Evolutionary conservation across 2,113 vertebrate species (phyloP).

Genomic region (Leuciscus idus): DNA sequence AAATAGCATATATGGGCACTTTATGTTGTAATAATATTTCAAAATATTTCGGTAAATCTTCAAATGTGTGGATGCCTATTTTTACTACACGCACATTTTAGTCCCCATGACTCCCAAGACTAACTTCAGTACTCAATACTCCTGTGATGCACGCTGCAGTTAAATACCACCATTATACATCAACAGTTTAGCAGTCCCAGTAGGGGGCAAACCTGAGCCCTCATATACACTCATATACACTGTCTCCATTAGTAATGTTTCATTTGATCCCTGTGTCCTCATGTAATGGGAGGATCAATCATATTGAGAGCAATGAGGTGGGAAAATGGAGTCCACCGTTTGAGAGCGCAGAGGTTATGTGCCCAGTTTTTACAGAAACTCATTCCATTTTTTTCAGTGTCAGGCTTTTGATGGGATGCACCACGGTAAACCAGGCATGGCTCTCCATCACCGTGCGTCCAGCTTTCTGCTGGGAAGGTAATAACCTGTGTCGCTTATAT

Average conservation of each 20-base stretch:
- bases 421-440: constrained; percentile 29
- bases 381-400: constrained; percentile 33
- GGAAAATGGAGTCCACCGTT: constrained; percentile 34
- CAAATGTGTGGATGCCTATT: not conserved
- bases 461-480: constrained; percentile 31
- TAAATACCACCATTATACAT: not conserved
- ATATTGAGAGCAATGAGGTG: constrained; percentile 39
- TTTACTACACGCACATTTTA: not conserved
- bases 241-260: constrained; percentile 46
- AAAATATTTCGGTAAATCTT: not conserved
- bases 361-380: constrained; percentile 28
- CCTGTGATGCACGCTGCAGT: not conserved
- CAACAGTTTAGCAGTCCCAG: not conserved
- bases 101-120: not conserved
- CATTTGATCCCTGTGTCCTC: constrained; percentile 25
- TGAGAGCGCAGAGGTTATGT: constrained; percentile 31
- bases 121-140: not conserved
- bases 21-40: not conserved
- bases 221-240: not conserved
- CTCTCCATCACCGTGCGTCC: constrained; percentile 17
- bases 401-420: constrained; percentile 14
- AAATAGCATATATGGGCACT: too few relatives aligned
- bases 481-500: constrained; percentile 32
- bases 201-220: not conserved
- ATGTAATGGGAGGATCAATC: constrained; percentile 41